Percentiles rank a stretch among this genome's conserved stretches.
Conservation (phyloP, 2,113 vertebrate species). For the Dromiciops gliroides region DNA sequence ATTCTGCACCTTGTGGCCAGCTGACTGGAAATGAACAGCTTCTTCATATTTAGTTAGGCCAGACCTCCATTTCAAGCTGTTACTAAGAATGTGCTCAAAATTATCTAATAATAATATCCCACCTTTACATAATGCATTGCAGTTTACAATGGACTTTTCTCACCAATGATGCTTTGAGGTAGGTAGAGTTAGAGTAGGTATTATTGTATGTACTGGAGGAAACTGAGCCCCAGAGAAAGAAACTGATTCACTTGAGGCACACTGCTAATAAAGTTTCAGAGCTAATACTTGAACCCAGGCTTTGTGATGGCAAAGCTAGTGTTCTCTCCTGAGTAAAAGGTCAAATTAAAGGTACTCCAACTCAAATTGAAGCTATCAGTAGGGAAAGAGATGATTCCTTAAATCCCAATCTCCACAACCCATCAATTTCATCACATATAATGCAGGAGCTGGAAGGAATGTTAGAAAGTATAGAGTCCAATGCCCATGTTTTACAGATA, state of each 20-base stretch:
- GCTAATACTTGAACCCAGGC: background rate
- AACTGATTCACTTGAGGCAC: background rate
- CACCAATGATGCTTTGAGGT: background rate
- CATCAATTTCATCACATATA: background rate
- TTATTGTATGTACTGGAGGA: background rate
- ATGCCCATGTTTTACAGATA: background rate
- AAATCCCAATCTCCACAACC: background rate
- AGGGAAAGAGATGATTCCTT: constrained; percentile 10
- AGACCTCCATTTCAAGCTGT: background rate
- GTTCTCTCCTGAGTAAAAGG: constrained; percentile 43
- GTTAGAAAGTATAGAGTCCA: background rate
- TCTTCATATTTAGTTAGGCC: background rate
- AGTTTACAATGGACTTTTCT: background rate
- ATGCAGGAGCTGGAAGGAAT: background rate
- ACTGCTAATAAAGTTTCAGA: background rate
- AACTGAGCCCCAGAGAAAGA: background rate
- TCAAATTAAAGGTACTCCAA: background rate
- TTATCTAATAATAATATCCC: background rate
- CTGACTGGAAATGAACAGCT: no score
- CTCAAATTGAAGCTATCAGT: background rate
- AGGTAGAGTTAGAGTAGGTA: background rate
- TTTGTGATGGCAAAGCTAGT: background rate
- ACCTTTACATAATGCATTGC: background rate
- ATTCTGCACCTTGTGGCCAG: no score
- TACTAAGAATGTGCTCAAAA: background rate